phyloP scores from a whole-genome alignment of 2,888 invertebrate species.

The Nasonovia ribisnigri region DNA sequence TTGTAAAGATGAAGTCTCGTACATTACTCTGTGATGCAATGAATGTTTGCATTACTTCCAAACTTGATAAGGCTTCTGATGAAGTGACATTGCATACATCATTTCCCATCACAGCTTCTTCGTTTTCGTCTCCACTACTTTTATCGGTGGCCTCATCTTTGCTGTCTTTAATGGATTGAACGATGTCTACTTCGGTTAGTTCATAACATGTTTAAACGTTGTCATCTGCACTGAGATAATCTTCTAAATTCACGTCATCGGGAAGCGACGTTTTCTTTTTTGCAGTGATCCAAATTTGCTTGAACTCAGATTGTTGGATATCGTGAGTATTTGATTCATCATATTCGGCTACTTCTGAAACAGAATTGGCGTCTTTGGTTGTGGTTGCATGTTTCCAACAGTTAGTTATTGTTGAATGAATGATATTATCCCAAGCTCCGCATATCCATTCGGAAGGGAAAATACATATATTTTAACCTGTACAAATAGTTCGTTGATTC shows the following conservation, averaged over 20 bases:
- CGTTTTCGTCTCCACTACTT: too few species aligned
- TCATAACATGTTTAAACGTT: slow-evolving; percentile 35
- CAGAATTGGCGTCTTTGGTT: slow-evolving; percentile 36
- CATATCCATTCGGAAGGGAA: slow-evolving; percentile 6
- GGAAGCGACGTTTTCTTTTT: slow-evolving; percentile 33
- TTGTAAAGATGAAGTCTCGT: too few species aligned
- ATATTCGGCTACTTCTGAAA: slow-evolving; percentile 46
- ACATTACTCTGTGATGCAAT: too few species aligned
- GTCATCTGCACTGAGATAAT: slow-evolving; percentile 26
- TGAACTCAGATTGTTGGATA: slow-evolving; percentile 16
- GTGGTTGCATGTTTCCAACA: slow-evolving; percentile 8
- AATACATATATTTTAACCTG: neutral
- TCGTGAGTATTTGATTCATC: slow-evolving; percentile 26
- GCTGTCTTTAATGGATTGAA: too few species aligned
- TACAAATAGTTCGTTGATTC: slow-evolving; percentile 3
- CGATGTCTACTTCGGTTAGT: slow-evolving; percentile 31
- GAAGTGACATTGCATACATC: too few species aligned
- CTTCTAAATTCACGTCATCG: slow-evolving; percentile 31
- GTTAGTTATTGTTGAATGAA: slow-evolving; percentile 17
- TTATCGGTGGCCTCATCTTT: too few species aligned
- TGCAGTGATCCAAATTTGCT: slow-evolving; percentile 9
- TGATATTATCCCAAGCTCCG: slow-evolving; percentile 29
- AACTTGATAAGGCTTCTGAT: too few species aligned
- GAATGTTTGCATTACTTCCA: too few species aligned
- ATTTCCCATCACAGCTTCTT: too few species aligned